phyloP scores from a whole-genome alignment of 2,888 invertebrate species.

The Troglohyphantes excavatus region DNA sequence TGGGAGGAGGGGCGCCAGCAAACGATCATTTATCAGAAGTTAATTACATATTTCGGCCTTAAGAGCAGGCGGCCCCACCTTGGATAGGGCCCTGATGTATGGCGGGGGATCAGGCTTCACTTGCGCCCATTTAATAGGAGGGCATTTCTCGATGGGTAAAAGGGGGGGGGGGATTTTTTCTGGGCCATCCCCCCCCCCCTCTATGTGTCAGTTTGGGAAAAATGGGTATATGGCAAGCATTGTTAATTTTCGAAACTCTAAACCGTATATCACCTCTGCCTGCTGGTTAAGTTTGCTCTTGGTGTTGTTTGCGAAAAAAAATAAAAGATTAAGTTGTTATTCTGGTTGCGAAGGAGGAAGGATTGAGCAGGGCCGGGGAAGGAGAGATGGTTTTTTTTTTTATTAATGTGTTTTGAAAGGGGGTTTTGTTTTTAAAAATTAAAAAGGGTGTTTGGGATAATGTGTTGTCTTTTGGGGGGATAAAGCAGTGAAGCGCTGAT shows the following conservation, averaged over 20 bases:
- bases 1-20: constrained; percentile 40
- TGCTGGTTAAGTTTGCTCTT: neutral
- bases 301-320: neutral
- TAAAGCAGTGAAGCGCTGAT: too few species aligned
- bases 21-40: constrained; percentile 76
- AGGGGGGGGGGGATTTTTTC: constrained; percentile 32
- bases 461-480: too few species aligned
- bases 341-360: neutral
- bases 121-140: constrained; percentile 43
- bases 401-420: neutral
- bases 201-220: neutral
- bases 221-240: neutral
- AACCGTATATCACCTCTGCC: constrained; percentile 30
- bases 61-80: constrained; percentile 71
- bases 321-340: too few species aligned
- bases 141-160: neutral
- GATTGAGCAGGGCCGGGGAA: neutral
- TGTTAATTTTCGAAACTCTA: constrained; percentile 33
- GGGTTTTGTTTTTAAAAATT: too few species aligned
- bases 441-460: too few species aligned
- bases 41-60: constrained; percentile 73
- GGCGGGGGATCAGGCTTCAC: constrained; percentile 19
- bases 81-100: constrained; percentile 42
- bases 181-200: neutral
- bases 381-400: neutral